Evolutionary conservation across 2,113 vertebrate genomes (phyloP).

Genomic region (Microcebus lehilahytsara): DNA sequence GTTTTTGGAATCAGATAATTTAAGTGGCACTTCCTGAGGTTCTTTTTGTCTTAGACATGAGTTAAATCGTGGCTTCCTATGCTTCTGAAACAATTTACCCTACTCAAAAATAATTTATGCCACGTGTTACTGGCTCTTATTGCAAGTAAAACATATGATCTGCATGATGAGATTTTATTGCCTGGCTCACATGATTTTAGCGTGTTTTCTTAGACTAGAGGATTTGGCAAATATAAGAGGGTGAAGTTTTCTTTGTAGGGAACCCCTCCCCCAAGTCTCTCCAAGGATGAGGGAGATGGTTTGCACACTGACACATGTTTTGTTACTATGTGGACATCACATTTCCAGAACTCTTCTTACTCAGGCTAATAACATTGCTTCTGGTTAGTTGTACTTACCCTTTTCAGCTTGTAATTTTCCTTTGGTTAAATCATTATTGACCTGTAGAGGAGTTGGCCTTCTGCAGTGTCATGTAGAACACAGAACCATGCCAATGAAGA

Average conservation of each 20-base stretch:
- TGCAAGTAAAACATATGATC: background rate
- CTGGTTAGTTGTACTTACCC: background rate
- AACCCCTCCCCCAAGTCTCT: background rate
- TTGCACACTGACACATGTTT: background rate
- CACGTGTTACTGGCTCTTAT: background rate
- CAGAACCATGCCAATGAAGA: background rate
- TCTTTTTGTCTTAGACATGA: background rate
- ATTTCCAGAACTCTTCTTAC: conserved; percentile 29
- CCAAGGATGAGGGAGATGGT: background rate
- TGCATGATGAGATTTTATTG: conserved; percentile 20
- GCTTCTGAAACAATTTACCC: background rate
- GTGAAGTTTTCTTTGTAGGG: background rate
- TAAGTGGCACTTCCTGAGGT: conserved; percentile 3
- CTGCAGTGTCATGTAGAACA: background rate
- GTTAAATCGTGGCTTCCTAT: background rate
- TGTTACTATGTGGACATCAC: background rate
- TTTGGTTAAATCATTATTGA: background rate
- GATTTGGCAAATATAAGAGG: background rate
- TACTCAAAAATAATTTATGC: background rate
- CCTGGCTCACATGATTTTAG: background rate
- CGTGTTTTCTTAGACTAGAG: background rate
- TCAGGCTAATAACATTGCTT: background rate
- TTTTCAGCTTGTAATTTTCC: conserved; percentile 29
- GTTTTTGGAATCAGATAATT: background rate
- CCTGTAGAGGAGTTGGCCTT: background rate